Evolutionary conservation across 1,140 invertebrate genomes (phyloP).

Genomic region (Sesamia nonagrioides): DNA sequence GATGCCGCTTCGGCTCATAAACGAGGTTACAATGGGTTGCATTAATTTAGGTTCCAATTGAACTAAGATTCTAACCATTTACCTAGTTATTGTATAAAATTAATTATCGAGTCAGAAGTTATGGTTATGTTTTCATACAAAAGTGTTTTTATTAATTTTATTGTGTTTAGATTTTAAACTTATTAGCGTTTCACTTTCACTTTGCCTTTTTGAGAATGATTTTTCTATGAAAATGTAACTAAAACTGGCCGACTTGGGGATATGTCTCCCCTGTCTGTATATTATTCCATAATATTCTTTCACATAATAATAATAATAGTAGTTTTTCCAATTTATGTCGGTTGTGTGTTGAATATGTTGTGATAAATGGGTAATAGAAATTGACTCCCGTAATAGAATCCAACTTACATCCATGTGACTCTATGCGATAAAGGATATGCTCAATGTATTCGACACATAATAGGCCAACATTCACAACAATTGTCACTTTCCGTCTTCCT

Average conservation of each 20-base stretch:
- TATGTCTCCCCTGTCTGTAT: constrained; percentile 33
- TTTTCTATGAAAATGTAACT: constrained; percentile 46
- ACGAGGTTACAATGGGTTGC: constrained; percentile 46
- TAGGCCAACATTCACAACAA: constrained; percentile 24
- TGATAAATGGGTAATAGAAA: too few species aligned
- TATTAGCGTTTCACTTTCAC: constrained; percentile 23
- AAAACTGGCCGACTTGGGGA: constrained; percentile 1
- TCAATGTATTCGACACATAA: constrained; percentile 29
- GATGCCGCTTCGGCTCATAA: constrained; percentile 35
- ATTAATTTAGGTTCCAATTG: constrained; percentile 43
- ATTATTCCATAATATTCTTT: constrained; percentile 53
- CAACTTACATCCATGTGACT: too few species aligned
- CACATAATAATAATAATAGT: constrained; percentile 51
- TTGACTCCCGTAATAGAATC: constrained; percentile 3
- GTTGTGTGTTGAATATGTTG: constrained; percentile 33
- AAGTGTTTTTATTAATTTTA: constrained; percentile 18
- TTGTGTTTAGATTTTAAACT: constrained; percentile 34
- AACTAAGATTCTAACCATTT: constrained; percentile 37
- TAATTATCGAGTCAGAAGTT: constrained; percentile 39
- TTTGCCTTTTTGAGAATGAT: constrained; percentile 6
- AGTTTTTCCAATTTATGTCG: constrained; percentile 51
- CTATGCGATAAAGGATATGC: neutral
- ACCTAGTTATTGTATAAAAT: constrained; percentile 45
- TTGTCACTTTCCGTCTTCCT: neutral
- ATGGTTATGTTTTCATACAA: constrained; percentile 42